Base-by-base conservation (phyloP, 1,140 invertebrate genomes). In the Drosophila gunungcola region DNA sequence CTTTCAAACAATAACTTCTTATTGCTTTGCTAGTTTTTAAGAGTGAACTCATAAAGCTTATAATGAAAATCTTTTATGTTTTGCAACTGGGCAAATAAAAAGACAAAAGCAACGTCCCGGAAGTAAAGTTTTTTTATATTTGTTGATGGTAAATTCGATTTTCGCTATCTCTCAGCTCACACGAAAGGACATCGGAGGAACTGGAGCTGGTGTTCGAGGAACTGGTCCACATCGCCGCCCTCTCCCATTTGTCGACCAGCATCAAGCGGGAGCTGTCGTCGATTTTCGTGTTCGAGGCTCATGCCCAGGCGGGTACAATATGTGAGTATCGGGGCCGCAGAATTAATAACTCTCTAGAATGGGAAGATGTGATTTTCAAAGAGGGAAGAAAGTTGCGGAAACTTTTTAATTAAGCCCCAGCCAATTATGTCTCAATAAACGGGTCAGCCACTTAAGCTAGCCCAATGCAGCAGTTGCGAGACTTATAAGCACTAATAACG, bases 141-240 rank as follows among this genome's bases (percentile, higher is more conserved):
- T 21, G 1, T 21, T 21, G 16, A 21, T 21, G 16, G 16, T 21
- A 21, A 32, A 21, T 21, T 43, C 16, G 16, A 10, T n/a, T 9
- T 29, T 7, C 12, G 25, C 12, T 29, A 3, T n/a, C n/a, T 11
- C 27, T 7, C 86, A 96, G 96, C 72, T 94, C 94, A 49, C 94
- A 96, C 80, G 96, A 97, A 84, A 92, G 97, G 73, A 96, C 95
- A 3, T 91, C 94, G 5, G 96, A 97, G 83, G 97, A 98, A 90
- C 92, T 97, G 74, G 97, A 97, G 92, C 94, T 96, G 57, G 97
- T 98, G 61, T 97, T 97, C 91, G 97, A 97, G 82, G 97, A 98
- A 89, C 93, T 98, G 32, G 92, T 97, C 48, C 96, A 97, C 82
- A 96, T 98, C 62, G 96, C 96, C 83, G 96, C 97, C 2, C 92